phyloP scores from a whole-genome alignment of 2,888 invertebrate species.

The Horisme vitalbata region DNA sequence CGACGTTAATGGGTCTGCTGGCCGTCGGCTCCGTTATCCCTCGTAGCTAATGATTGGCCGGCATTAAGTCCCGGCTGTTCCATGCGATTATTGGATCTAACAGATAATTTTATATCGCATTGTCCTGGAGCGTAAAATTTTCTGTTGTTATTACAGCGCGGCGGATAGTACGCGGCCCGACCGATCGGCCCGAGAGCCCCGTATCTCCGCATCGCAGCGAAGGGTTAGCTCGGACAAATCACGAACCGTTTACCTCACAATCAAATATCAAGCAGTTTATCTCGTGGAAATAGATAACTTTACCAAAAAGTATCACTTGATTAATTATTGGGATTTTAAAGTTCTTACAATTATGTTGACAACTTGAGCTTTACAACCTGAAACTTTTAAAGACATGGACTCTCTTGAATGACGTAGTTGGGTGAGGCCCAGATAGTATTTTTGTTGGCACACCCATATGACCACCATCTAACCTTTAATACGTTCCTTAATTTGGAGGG shows the following conservation, averaged over 20 bases:
- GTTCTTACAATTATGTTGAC: too few species aligned
- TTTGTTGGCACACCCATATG: too few species aligned
- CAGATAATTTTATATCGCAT: slow-evolving; percentile 83
- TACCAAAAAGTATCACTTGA: background rate
- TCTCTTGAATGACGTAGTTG: too few species aligned
- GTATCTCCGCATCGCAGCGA: slow-evolving; percentile 56
- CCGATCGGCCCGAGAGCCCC: slow-evolving; percentile 45
- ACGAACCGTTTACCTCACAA: slow-evolving; percentile 50
- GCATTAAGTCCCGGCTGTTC: slow-evolving; percentile 80
- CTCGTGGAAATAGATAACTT: background rate
- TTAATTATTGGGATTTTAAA: too few species aligned
- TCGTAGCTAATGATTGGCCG: slow-evolving; percentile 83
- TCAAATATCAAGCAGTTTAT: slow-evolving; percentile 16
- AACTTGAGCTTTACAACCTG: too few species aligned
- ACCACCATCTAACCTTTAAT: too few species aligned
- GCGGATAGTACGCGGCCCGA: slow-evolving; percentile 53
- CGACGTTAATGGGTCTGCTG: slow-evolving; percentile 64
- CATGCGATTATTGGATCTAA: slow-evolving; percentile 83
- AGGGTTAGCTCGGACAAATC: slow-evolving; percentile 55
- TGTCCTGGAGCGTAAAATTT: slow-evolving; percentile 82
- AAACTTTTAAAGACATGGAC: too few species aligned
- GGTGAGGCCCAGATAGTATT: too few species aligned
- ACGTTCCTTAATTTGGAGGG: too few species aligned
- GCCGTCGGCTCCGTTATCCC: slow-evolving; percentile 80
- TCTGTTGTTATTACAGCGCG: slow-evolving; percentile 77